Conservation (phyloP, 2,113 vertebrate species). For the Pitta sordida region DNA sequence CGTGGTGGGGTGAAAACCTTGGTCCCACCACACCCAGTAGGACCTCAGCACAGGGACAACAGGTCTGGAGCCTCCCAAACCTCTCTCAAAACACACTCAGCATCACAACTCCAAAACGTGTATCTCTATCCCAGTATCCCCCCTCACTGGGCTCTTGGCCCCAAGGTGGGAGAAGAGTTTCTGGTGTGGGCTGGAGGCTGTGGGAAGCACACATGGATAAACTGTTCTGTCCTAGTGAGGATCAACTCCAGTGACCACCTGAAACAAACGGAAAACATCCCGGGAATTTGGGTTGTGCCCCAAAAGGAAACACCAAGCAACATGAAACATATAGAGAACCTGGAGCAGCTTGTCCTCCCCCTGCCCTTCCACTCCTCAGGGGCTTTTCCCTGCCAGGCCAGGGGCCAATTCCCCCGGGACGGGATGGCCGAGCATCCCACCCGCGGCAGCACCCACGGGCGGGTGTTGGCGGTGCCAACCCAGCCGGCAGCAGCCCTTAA, state of each 20-base stretch:
- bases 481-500: not conserved
- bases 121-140: not conserved
- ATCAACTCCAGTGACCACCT: not conserved
- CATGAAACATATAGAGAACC: not conserved
- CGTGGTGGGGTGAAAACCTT: not conserved
- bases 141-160: not conserved
- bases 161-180: rapidly evolving
- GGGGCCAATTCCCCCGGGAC: rapidly evolving
- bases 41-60: not conserved
- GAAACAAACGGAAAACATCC: not conserved
- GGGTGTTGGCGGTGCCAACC: not conserved
- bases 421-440: not conserved
- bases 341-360: not conserved
- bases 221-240: not conserved
- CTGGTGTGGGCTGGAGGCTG: not conserved
- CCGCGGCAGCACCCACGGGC: not conserved
- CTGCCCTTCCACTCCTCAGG: not conserved
- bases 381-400: rapidly evolving
- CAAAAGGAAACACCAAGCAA: not conserved
- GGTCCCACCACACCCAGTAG: not conserved
- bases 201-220: rapidly evolving
- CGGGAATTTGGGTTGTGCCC: not conserved
- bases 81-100: not conserved
- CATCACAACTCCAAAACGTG: rapidly evolving
- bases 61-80: not conserved